These are phyloP conservation scores for Hyposoter dolosus DNA, from an alignment of 2,888 invertebrate species.

Conservation along the genomic window DNA sequence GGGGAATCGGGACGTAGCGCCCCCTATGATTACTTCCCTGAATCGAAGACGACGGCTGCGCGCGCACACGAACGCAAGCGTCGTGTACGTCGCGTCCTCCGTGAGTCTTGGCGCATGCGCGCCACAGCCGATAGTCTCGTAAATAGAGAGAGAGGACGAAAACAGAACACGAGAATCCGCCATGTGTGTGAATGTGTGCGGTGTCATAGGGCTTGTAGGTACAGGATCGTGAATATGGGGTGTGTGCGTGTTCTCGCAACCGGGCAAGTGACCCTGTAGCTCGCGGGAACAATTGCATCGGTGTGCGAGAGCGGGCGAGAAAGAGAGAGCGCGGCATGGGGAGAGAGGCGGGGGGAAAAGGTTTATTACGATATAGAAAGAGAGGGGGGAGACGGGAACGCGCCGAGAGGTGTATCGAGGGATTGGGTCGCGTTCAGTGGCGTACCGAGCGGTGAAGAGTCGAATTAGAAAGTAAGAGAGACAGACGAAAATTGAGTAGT, in stretches of 20 bases:
- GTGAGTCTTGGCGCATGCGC: conserved; percentile 46
- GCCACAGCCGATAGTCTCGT: conserved; percentile 26
- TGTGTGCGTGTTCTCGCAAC: conserved; percentile 63
- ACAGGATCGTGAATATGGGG: conserved; percentile 1
- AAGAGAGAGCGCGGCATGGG: conserved; percentile 58
- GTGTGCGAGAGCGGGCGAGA: conserved; percentile 68
- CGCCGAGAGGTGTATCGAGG: conserved; percentile 52
- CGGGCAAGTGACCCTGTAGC: conserved; percentile 65
- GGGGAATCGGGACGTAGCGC: neutral
- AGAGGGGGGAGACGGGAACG: conserved; percentile 27
- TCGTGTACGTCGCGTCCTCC: conserved; percentile 58
- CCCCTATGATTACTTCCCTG: conserved; percentile 56
- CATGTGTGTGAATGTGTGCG: conserved; percentile 40
- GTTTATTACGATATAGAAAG: conserved; percentile 38
- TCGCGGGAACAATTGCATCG: conserved; percentile 60
- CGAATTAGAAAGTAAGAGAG: conserved; percentile 46
- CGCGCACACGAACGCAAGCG: conserved; percentile 56
- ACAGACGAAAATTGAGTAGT: conserved; percentile 55
- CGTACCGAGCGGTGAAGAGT: conserved; percentile 60
- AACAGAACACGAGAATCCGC: conserved; percentile 36
- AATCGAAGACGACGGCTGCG: conserved; percentile 33
- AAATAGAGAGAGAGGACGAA: conserved; percentile 53
- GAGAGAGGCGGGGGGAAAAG: conserved; percentile 64
- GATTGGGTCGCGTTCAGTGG: conserved; percentile 45
- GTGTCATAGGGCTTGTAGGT: conserved; percentile 4